Evolutionary conservation across 2,797 vertebrate species (phyloP), one percentile per base, ranked within the genome.

Genomic region (Thripadectes ignobilis): DNA sequence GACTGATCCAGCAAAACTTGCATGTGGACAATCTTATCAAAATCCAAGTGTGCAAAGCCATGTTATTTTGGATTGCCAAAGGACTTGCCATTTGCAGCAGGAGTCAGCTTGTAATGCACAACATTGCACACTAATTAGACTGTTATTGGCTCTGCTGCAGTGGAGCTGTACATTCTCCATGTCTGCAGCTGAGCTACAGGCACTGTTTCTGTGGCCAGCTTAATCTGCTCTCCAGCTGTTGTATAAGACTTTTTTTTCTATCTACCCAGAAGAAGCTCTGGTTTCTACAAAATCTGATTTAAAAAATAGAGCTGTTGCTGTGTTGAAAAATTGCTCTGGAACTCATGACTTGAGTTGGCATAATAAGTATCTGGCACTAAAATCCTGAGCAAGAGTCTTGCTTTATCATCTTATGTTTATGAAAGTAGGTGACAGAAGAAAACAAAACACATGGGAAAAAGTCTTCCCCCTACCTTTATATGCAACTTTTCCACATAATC

Each of bases 261-360:
- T 45, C 38, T 69, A 65, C 46, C 30, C 49, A 65, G 71, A 92
- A 81, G 86, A 77, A 21, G 36, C 43, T 81, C 55, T 48, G 76
- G 32, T 81, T 94, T 93, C 74, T 79, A 46, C 57, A 91, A 59
- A 87, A 76, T 67, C 73, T 84, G 49, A 67, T 79, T 63, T 67
- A 63, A 87, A 94, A 92, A 62, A 69, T 3, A 76, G 85, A 93
- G 66, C 69, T 81, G 77, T 91, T 96, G 85, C 75, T 89, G 75
- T 87, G 91, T 30, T 89, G 57, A 91, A 89, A 74, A 92, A 63
- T 14, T 52, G 63, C 75, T 65, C 59, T 85, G 23, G 19, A 82
- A 91, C 52, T 91, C 45, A 30, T 2, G 6, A 59, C n/a, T 69
- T 74, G 48, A 79, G 29, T 10, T 92, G 67, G 75, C 27, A 9